Percentiles rank a stretch among this genome's conserved stretches.
phyloP scores from a whole-genome alignment of 1,140 invertebrate genomes.

The Apis dorsata region DNA sequence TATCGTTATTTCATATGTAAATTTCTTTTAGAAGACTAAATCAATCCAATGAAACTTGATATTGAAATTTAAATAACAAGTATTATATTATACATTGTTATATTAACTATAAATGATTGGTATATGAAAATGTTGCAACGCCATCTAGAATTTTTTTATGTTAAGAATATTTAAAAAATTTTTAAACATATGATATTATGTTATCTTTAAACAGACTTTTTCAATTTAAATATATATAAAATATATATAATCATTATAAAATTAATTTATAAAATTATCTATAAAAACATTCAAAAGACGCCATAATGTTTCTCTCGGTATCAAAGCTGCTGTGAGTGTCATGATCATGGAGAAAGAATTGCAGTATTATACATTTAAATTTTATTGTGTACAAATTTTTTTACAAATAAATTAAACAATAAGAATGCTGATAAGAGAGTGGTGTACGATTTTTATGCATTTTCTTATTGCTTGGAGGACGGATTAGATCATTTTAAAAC shows the following conservation, averaged over 20 bases:
- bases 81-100: too few species aligned
- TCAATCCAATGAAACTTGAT: not conserved
- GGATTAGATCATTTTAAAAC: not conserved
- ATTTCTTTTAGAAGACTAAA: too few species aligned
- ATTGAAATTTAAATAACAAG: not conserved
- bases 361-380: not conserved
- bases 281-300: not conserved
- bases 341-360: constrained; percentile 5
- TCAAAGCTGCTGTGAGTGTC: constrained; percentile 9
- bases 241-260: not conserved
- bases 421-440: constrained; percentile 32
- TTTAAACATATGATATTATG: not conserved
- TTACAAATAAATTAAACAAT: not conserved
- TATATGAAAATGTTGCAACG: not conserved
- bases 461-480: constrained; percentile 43
- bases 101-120: not conserved
- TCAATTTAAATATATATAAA: not conserved
- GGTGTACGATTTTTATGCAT: constrained; percentile 21
- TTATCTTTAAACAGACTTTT: not conserved
- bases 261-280: not conserved
- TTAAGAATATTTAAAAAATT: not conserved
- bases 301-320: constrained; percentile 14
- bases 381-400: constrained; percentile 2
- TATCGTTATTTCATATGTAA: not conserved
- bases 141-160: not conserved